Conservation (phyloP, 92 coral and sea anemone species). For the Bergia sp. region DNA sequence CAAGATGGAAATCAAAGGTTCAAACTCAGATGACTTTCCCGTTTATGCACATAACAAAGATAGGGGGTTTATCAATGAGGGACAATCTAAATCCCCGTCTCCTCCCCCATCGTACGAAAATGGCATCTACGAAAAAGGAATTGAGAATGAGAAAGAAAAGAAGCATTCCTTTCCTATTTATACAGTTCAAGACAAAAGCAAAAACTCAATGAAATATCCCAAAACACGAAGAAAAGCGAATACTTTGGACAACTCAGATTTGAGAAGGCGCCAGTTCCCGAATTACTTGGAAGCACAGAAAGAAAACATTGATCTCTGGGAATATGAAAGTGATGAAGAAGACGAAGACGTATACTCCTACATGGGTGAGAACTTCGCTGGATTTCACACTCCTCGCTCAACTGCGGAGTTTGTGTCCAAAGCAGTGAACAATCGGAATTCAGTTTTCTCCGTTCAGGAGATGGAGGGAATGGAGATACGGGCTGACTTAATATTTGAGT, state of each 20-base stretch:
- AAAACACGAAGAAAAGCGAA: neutral
- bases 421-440: neutral
- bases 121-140: neutral
- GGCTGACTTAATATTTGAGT: constrained; percentile 1
- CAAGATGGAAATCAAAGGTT: neutral
- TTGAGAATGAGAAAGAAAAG: neutral
- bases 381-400: neutral
- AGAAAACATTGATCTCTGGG: neutral
- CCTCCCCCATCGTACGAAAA: constrained; percentile 23
- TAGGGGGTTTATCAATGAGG: neutral
- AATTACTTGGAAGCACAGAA: neutral
- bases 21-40: neutral
- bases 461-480: neutral
- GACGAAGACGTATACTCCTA: neutral
- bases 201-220: neutral
- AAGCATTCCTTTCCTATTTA: neutral
- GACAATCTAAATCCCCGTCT: neutral
- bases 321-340: neutral
- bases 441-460: neutral
- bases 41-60: neutral
- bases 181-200: neutral
- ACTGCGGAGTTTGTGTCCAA: neutral
- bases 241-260: neutral
- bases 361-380: neutral
- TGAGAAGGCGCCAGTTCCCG: neutral